Base-by-base conservation (phyloP, 2,113 vertebrate species). In the Martes martes region DNA sequence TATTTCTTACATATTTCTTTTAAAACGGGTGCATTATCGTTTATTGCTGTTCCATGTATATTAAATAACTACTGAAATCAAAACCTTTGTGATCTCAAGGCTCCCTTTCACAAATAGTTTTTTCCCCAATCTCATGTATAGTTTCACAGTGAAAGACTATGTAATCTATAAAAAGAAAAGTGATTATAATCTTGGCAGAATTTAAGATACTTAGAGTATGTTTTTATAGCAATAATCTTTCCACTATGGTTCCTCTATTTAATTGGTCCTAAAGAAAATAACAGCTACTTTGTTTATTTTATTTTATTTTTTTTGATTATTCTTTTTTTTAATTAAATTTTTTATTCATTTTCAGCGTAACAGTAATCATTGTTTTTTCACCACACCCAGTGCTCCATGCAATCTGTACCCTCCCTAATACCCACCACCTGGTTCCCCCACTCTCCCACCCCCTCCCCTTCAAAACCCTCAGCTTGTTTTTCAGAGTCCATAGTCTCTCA, bases 231-330 rank as follows among this genome's bases (percentile, higher is more conserved):
- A 69, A 91, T 69, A 52, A 57, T 57, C 45, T 39, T 50, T 55
- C 45, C 87, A 69, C 3, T 50, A 26, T 19, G 1, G 83, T 95
- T 98, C 50, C 16, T 47, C 93, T 74, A n/a, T 1, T 96, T 21
- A 31, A 82, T 94, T 88, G 74, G 21, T 81, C 87, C 61, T 85
- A 81, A 84, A 82, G 47, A 19, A 97, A 94, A 91, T 79, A 89
- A 89, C 63, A 95, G 6, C 78, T 97, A 59, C 21, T 81, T 98
- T 80, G 10, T 61, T 96, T 19, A 4, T 39, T 39, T 39, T 39
- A 39, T 39, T 39, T 39, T 39, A 39, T 39, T 39, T 39, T 39
- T 39, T 39, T 39, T 39, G 36, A 36, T 36, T 36, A 36, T 36
- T 36, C 36, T 36, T 36, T 36, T 36, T 36, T 36, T 36, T 36